These are phyloP conservation scores for Odobenus rosmarus DNA, from an alignment of 2,113 vertebrate species.

Conservation along the genomic window DNA sequence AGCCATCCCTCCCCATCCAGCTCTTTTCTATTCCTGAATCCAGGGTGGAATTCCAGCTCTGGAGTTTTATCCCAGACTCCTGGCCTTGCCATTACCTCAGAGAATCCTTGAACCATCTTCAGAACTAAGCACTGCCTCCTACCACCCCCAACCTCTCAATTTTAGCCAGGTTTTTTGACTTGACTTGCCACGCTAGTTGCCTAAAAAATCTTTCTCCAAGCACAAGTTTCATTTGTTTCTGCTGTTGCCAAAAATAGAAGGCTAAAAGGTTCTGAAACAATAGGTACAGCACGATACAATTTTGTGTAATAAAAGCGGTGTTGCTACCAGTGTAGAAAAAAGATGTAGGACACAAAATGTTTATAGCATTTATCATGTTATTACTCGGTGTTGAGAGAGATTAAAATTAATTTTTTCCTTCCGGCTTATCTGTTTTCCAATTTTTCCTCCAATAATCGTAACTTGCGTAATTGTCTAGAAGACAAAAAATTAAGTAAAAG, in stretches of 20 bases:
- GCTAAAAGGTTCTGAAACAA: neutral
- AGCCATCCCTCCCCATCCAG: neutral
- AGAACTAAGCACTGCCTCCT: neutral
- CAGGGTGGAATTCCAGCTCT: neutral
- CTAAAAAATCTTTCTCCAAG: neutral
- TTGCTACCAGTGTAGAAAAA: neutral
- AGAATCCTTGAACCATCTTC: neutral
- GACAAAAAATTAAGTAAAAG: neutral
- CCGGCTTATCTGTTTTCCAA: neutral
- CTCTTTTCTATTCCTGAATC: too few relatives aligned
- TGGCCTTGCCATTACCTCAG: neutral
- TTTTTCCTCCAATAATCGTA: neutral
- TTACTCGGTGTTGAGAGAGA: neutral
- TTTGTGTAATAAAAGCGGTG: neutral
- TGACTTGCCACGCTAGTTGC: neutral
- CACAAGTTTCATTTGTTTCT: neutral
- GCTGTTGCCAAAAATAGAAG: slow-evolving; percentile 28
- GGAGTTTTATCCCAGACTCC: neutral
- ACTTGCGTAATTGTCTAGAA: neutral
- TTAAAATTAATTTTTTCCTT: neutral
- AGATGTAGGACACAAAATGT: neutral
- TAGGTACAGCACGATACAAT: neutral
- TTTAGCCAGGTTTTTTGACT: neutral
- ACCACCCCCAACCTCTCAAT: neutral
- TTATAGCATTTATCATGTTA: neutral